Base-by-base conservation (phyloP, 2,888 invertebrate species). In the Cephus runcator region DNA sequence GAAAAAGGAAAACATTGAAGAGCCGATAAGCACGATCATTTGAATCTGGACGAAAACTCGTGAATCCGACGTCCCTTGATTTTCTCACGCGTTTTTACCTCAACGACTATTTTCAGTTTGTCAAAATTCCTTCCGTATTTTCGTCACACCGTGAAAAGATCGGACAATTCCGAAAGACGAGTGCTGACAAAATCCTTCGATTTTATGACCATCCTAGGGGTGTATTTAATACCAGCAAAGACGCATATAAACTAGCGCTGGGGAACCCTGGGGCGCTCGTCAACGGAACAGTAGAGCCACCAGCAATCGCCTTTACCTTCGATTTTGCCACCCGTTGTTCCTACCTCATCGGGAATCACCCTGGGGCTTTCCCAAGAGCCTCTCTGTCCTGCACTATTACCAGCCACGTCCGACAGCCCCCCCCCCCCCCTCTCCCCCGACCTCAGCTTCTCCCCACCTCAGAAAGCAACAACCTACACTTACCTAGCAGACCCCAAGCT, bases 241-340 rank as follows among this genome's bases (percentile, higher is more conserved):
- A 56, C 56, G 56, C 56, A 56, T 56, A 56, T 56, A 56, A 56
- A 56, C 56, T 56, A 56, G 56, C 23, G 15, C 23, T 69, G 73
- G 75, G 75, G 73, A 56, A 73, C 78, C 83, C 83, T 71, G 82
- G 79, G 82, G 86, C 74, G 83, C 78, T 86, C 85, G 84, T 85
- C 85, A 86, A 81, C 76, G 82, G 84, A 87, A 88, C 87, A 88
- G 85, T 87, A 85, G 80, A 76, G 84, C 87, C 88, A 88, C 87
- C 88, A 88, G 88, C 86, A 83, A 87, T 84, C 83, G 85, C 78
- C 83, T 85, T 86, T 86, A 83, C 86, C 80, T 86, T 82, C 82
- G 80, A 85, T 83, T 86, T 82, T 80, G 80, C 82, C 86, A 85
- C 83, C 87, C 85, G 84, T 75, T 40, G 33, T 56, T 15, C 56